Conservation (phyloP, 2,113 vertebrate species). For the Galbula dea region DNA sequence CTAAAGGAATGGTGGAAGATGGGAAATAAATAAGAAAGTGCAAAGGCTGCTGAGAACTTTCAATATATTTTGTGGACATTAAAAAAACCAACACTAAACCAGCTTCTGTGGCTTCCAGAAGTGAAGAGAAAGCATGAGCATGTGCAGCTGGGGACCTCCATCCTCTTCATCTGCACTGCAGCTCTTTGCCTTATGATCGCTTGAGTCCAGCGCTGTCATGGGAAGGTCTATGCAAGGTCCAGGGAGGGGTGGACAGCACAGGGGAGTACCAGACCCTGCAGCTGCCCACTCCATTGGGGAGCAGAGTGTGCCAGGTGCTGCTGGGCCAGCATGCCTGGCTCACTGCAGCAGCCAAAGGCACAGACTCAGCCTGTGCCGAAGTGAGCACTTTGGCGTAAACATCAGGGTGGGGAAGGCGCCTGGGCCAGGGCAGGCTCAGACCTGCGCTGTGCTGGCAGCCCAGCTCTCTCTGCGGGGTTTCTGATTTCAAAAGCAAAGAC, state of each 20-base stretch:
- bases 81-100: background rate
- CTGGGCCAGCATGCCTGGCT: background rate
- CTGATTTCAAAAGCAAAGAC: background rate
- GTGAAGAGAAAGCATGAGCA: background rate
- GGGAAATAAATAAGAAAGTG: background rate
- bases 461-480: background rate
- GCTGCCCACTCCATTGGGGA: rapidly evolving
- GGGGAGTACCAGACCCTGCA: rapidly evolving
- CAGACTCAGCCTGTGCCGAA: background rate
- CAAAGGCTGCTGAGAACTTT: background rate
- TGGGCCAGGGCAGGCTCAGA: slow-evolving; percentile 31
- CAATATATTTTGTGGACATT: background rate
- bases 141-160: rapidly evolving
- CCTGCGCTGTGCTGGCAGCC: background rate
- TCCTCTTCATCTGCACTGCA: background rate
- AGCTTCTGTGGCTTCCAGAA: background rate
- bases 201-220: rapidly evolving
- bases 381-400: background rate
- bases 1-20: background rate
- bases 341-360: background rate
- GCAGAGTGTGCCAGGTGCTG: rapidly evolving
- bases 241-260: rapidly evolving
- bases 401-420: slow-evolving; percentile 36
- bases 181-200: rapidly evolving
- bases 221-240: rapidly evolving